phyloP scores from a whole-genome alignment of 64 coral and sea anemone genomes.

The Pocillopora verrucosa region DNA sequence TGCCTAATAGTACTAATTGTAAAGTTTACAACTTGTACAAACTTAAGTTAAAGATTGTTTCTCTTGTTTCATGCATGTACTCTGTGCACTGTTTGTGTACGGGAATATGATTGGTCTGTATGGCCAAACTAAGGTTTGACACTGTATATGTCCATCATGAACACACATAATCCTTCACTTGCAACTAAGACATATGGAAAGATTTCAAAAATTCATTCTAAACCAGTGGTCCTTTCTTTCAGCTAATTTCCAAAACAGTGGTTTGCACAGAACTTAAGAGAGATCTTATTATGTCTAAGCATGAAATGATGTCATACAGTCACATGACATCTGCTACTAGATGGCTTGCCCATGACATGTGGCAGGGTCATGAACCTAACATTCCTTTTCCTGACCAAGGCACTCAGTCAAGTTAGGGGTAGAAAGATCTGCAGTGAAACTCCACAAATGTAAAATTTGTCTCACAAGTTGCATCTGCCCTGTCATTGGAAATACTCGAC shows the following conservation, averaged over 20 bases:
- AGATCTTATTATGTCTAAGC: neutral
- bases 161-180: too few species aligned
- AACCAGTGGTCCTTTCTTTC: neutral
- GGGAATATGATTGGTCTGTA: too few species aligned
- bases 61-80: too few species aligned
- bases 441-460: constrained; percentile 42
- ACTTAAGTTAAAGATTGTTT: too few species aligned
- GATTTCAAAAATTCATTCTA: too few species aligned
- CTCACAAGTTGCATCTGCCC: constrained; percentile 42
- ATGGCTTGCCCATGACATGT: neutral
- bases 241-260: neutral
- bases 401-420: constrained; percentile 17
- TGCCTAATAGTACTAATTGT: too few species aligned
- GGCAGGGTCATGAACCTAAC: neutral
- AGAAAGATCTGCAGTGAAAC: constrained; percentile 67
- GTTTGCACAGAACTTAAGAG: neutral
- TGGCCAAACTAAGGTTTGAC: too few species aligned
- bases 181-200: too few species aligned
- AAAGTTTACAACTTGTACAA: too few species aligned
- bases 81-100: too few species aligned
- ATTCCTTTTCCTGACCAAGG: constrained; percentile 36
- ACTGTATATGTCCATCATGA: too few species aligned
- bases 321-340: constrained; percentile 23
- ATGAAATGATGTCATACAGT: constrained; percentile 38
- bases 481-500: constrained; percentile 38